These are phyloP conservation scores for Leptodactylus fuscus DNA, from an alignment of 2,113 vertebrate genomes.

Conservation along the genomic window DNA sequence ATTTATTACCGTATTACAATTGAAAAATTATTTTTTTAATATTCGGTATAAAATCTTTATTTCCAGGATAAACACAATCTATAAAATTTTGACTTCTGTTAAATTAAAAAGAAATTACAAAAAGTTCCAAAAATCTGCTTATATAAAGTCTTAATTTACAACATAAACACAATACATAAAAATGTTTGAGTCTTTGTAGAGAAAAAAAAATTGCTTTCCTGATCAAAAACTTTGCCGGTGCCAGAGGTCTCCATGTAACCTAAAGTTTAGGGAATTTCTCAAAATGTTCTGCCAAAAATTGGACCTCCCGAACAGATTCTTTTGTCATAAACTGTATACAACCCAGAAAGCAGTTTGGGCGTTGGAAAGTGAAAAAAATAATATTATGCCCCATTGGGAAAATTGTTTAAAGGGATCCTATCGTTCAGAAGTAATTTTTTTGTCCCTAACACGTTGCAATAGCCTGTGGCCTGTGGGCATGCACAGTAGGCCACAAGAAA, in stretches of 20 bases:
- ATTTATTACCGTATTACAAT: constrained; percentile 1
- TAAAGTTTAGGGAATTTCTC: constrained; percentile 75
- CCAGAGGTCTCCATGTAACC: constrained; percentile 71
- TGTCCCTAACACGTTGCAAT: too few relatives aligned
- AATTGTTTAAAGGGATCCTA: too few relatives aligned
- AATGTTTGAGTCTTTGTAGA: neutral
- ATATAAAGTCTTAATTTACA: neutral
- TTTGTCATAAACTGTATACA: constrained; percentile 90
- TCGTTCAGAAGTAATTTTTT: too few relatives aligned
- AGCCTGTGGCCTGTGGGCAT: too few relatives aligned
- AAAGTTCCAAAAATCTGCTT: neutral
- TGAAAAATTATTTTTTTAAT: neutral
- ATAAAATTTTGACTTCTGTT: neutral
- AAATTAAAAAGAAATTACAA: neutral
- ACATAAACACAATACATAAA: neutral
- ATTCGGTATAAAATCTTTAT: neutral
- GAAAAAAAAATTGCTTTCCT: neutral
- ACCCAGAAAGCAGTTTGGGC: constrained; percentile 79
- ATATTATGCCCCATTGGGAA: constrained; percentile 82
- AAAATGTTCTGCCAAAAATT: constrained; percentile 79
- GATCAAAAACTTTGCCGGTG: neutral
- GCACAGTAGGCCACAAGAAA: too few relatives aligned
- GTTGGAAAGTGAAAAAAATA: constrained; percentile 82
- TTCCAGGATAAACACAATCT: neutral
- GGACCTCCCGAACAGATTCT: constrained; percentile 71